These are phyloP conservation scores for Tiliacea citrago DNA, from an alignment of 2,888 invertebrate genomes.

Conservation along the genomic window DNA sequence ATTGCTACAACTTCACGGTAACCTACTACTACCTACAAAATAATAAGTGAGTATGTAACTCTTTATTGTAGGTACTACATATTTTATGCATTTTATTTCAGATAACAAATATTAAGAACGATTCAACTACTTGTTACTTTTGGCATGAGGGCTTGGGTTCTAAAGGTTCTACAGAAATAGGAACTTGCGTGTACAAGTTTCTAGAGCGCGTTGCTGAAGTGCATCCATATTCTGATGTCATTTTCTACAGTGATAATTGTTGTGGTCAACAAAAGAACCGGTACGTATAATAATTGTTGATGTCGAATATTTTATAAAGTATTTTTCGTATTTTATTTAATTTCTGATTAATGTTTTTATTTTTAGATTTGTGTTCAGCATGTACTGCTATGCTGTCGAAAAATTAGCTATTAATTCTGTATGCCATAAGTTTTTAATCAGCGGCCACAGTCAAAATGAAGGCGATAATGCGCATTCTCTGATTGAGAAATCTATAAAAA, in stretches of 20 bases:
- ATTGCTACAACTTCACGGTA: too few species aligned
- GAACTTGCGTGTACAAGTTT: constrained; percentile 53
- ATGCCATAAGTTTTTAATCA: background rate
- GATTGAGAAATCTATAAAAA: background rate
- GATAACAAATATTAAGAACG: too few species aligned
- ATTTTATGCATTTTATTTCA: too few species aligned
- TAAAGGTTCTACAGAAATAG: constrained; percentile 53
- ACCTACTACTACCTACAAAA: too few species aligned
- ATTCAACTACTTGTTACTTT: constrained; percentile 39
- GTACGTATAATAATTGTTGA: constrained; percentile 18
- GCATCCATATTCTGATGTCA: constrained; percentile 41
- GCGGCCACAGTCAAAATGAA: background rate
- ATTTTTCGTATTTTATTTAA: too few species aligned
- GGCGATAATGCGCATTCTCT: background rate
- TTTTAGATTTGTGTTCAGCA: background rate
- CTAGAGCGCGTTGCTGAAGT: constrained; percentile 40
- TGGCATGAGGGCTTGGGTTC: constrained; percentile 52
- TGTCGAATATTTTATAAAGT: background rate
- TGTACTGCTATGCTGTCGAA: background rate
- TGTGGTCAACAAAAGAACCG: constrained; percentile 58
- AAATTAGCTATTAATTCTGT: too few species aligned
- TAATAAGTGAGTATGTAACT: too few species aligned
- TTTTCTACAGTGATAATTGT: constrained; percentile 55
- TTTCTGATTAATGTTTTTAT: background rate
- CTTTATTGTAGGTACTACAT: too few species aligned